A percentile compares a stretch with the other conserved stretches of the same genome.
phyloP scores from a whole-genome alignment of 2,888 invertebrate species.

The Lithophane semibrunnea region DNA sequence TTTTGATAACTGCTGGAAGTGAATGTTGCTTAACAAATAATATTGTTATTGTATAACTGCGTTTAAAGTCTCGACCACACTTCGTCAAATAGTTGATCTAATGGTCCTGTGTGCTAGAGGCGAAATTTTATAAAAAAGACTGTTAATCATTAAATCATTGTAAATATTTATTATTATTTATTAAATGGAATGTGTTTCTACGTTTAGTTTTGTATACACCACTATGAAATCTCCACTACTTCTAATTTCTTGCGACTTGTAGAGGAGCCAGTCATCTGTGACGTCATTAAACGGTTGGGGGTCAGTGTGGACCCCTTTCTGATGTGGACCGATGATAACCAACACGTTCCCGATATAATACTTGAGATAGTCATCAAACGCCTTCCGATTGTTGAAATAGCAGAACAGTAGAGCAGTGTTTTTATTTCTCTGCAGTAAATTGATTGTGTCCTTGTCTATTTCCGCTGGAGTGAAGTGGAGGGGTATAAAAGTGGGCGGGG shows the following conservation, averaged over 20 bases:
- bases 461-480: conserved; percentile 89
- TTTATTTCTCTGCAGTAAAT: conserved; percentile 81
- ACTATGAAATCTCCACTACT: conserved; percentile 92
- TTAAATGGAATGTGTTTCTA: conserved; percentile 65
- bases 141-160: conserved; percentile 56
- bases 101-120: conserved; percentile 6
- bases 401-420: conserved; percentile 93
- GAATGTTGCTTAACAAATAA: conserved; percentile 49
- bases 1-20: neutral
- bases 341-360: conserved; percentile 92
- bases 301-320: conserved; percentile 92
- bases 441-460: conserved; percentile 79
- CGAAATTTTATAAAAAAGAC: conserved; percentile 55
- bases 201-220: conserved; percentile 84
- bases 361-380: conserved; percentile 92
- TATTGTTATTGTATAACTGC: conserved; percentile 20
- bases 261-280: conserved; percentile 90
- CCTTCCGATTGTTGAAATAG: conserved; percentile 94
- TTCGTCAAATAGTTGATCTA: neutral
- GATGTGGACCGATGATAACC: conserved; percentile 94
- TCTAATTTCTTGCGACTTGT: conserved; percentile 90
- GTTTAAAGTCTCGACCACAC: conserved; percentile 28
- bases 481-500: conserved; percentile 93
- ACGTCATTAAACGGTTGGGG: conserved; percentile 92
- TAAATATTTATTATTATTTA: conserved; percentile 58